Evolutionary conservation across 2,888 invertebrate genomes (phyloP), one percentile per base, ranked within the genome.

Genomic region (Platycheirus albimanus): DNA sequence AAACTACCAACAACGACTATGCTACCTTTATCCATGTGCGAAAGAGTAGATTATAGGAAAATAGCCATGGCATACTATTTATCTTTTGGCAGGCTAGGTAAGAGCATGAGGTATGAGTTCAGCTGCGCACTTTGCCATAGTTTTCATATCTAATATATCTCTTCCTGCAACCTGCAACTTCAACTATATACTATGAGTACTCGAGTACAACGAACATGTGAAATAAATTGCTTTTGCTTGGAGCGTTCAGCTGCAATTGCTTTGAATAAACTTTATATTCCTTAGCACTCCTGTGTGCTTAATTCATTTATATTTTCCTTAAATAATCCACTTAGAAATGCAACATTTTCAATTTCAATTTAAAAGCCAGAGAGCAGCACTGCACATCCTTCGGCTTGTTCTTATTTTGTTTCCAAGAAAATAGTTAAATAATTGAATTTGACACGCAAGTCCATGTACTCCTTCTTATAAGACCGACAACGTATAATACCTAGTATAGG

Each of bases 341-440:
- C 77, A 81, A 71, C 71, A 71, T 81, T 81, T 81, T 72, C 81
- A 77, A 77, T 81, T 81, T 72, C 77, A 77, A 71, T 77, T 67
- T 81, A 54, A 66, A 67, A 45, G 71, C 61, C 17, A 74, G 36
- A 61, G 56, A 43, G 63, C n/a, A n/a, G n/a, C n/a, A n/a, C n/a
- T n/a, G n/a, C 64, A 75, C 70, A 75, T 75, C 80, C 75, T 64
- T 69, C 28, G 43, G 33, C 58, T 61, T 49, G 77, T 63, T 72
- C 67, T 78, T 72, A 63, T 63, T 63, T 69, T 69, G 47, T 64
- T 72, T 51, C 51, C 43, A 67, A 78, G 83, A 74, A 83, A 83
- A 83, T 78, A 28, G 72, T 74, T 78, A 56, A 69, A 74, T 83
- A 83, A 83, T 83, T 83, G 72, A 83, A 69, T 83, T 83, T 78